Conservation (phyloP, 1,140 invertebrate genomes). For the Drosophila cardini region DNA sequence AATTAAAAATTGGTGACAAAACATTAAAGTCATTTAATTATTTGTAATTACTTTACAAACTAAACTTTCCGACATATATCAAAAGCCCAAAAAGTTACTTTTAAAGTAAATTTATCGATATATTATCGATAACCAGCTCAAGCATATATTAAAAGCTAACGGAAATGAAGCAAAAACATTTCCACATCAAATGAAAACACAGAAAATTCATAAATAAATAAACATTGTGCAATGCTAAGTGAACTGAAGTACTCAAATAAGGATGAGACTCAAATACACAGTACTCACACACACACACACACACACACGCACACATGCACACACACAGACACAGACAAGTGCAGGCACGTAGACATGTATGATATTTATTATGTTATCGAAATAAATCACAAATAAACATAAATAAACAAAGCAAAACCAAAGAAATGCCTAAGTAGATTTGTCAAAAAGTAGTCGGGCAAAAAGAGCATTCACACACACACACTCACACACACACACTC, state of each 20-base stretch:
- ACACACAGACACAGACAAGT: not conserved
- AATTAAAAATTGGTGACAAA: too few species aligned
- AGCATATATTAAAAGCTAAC: not conserved
- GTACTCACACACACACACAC: conserved; percentile 28
- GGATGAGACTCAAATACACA: conserved; percentile 35
- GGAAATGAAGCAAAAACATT: not conserved
- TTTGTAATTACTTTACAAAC: too few species aligned
- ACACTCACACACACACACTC: conserved; percentile 12
- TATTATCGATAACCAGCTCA: conserved; percentile 1
- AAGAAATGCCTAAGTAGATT: conserved; percentile 80
- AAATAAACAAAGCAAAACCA: conserved; percentile 78
- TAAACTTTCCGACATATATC: too few species aligned
- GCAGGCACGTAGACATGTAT: conserved; percentile 25
- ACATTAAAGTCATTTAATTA: too few species aligned
- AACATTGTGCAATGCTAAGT: conserved; percentile 27
- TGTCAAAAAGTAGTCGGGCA: conserved; percentile 73
- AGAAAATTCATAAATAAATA: conserved; percentile 35
- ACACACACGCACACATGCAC: conserved; percentile 3
- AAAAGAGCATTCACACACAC: conserved; percentile 49
- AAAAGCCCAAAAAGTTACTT: too few species aligned
- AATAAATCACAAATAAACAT: conserved; percentile 84
- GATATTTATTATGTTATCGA: conserved; percentile 82
- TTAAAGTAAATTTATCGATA: not conserved
- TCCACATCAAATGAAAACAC: not conserved
- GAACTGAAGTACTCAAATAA: conserved; percentile 10